Evolutionary conservation across 2,113 vertebrate species (phyloP).

Genomic region (Neotoma lepida): DNA sequence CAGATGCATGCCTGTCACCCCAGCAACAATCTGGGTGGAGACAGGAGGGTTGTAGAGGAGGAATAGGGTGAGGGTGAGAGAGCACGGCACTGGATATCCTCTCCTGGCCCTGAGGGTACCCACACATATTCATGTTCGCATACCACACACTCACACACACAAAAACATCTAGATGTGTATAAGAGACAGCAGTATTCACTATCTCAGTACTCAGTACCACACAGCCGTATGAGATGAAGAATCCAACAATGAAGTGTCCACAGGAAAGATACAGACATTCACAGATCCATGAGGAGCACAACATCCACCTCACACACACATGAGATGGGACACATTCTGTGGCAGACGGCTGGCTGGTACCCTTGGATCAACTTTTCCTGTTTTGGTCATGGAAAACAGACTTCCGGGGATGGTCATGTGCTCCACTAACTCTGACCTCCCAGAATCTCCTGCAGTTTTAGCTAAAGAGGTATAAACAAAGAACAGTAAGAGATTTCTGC

Average conservation of each 20-base stretch:
- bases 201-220: background rate
- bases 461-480: background rate
- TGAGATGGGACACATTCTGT: background rate
- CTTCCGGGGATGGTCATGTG: background rate
- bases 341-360: background rate
- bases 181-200: too few relatives aligned
- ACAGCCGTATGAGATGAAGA: constrained; percentile 23
- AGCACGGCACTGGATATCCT: too few relatives aligned
- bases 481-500: background rate
- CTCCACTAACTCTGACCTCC: background rate
- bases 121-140: background rate
- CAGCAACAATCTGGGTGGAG: background rate
- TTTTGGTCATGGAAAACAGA: background rate
- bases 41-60: background rate
- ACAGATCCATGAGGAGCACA: background rate
- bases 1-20: background rate
- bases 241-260: background rate
- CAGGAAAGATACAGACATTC: background rate
- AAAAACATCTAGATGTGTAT: too few relatives aligned
- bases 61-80: background rate
- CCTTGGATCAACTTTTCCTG: background rate
- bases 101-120: background rate
- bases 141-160: background rate
- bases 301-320: background rate
- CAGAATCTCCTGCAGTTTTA: background rate